A percentile compares a stretch with the other conserved stretches of the same genome.
Conservation (phyloP, 2,888 invertebrate genomes). For the Lamellibrachia satsuma region DNA sequence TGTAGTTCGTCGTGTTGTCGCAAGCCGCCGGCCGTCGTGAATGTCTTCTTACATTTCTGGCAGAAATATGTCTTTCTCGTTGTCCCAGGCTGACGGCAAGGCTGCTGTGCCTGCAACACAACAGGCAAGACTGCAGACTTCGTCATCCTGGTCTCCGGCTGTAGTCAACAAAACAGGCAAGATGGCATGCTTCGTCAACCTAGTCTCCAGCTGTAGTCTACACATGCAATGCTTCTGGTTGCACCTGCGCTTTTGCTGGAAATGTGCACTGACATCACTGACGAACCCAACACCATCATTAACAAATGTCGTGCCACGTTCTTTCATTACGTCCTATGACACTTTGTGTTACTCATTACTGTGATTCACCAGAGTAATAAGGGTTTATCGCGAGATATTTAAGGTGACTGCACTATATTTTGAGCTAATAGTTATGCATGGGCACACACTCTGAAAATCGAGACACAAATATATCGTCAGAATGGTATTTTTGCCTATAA, state of each 20-base stretch:
- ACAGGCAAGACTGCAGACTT: not conserved
- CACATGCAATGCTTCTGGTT: not conserved
- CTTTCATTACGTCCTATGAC: not conserved
- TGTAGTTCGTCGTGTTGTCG: constrained; percentile 29
- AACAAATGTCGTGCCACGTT: not conserved
- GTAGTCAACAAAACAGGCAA: not conserved
- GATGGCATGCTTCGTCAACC: not conserved
- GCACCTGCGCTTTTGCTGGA: too few species aligned
- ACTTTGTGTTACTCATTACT: not conserved
- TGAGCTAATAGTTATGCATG: too few species aligned
- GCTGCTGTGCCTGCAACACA: not conserved
- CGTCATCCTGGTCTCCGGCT: not conserved
- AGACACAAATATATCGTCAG: too few species aligned
- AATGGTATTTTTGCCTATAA: too few species aligned
- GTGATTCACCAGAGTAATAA: not conserved
- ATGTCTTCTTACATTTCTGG: constrained; percentile 24
- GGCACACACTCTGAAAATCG: too few species aligned
- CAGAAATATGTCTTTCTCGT: constrained; percentile 19
- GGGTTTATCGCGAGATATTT: not conserved
- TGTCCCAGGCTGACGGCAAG: not conserved
- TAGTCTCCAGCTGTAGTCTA: not conserved
- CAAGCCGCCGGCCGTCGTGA: constrained; percentile 26
- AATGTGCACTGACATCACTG: not conserved
- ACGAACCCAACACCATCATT: not conserved
- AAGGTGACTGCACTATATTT: not conserved